phyloP scores from a whole-genome alignment of 2,797 vertebrate species.

The Telmatherina bonti region DNA sequence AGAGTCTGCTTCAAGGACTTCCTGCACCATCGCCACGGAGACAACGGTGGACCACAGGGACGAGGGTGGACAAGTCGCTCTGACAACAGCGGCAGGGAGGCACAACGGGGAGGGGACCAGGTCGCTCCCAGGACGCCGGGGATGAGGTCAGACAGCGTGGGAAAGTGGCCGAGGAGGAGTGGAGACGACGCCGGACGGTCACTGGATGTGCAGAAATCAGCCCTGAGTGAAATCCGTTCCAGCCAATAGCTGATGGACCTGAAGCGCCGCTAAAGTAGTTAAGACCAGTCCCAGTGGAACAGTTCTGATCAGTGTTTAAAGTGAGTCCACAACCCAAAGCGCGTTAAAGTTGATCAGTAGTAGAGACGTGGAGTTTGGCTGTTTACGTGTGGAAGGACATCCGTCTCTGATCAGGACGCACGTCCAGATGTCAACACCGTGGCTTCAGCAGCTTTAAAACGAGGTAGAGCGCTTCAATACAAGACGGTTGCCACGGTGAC shows the following conservation, averaged over 20 bases:
- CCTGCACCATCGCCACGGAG: neutral
- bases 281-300: conserved; percentile 19
- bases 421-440: conserved; percentile 30
- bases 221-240: conserved; percentile 34
- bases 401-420: neutral
- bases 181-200: neutral
- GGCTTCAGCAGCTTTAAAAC: conserved; percentile 62
- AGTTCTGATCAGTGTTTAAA: conserved; percentile 18
- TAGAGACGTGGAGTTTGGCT: conserved; percentile 6
- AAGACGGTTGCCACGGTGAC: conserved; percentile 31
- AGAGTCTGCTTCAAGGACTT: conserved; percentile 10
- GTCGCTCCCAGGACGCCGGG: neutral
- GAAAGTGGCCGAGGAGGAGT: neutral
- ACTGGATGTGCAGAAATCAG: conserved; percentile 15
- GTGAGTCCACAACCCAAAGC: conserved; percentile 13
- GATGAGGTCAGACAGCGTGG: too few relatives aligned
- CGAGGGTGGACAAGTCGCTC: neutral
- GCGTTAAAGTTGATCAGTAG: conserved; percentile 23
- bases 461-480: conserved; percentile 80
- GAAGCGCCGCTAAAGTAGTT: conserved; percentile 28
- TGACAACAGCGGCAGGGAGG: too few relatives aligned
- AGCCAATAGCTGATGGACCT: conserved; percentile 44
- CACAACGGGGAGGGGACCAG: neutral
- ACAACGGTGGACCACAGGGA: neutral
- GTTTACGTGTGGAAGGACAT: conserved; percentile 1